Conservation (phyloP, 2,888 invertebrate genomes). For the Pardosa pseudoannulata region DNA sequence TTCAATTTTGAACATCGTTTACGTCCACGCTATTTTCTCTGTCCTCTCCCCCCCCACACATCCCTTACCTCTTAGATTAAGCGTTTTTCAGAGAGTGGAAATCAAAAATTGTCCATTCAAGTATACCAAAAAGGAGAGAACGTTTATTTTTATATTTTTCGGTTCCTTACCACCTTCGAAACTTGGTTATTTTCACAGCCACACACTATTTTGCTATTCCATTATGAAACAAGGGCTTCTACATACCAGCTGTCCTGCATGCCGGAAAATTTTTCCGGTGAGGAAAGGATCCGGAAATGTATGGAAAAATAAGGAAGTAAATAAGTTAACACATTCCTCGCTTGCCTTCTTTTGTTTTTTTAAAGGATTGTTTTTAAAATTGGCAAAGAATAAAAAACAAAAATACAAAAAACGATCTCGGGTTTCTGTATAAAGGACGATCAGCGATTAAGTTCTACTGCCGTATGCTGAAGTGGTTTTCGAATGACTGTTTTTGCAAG, state of each 20-base stretch:
- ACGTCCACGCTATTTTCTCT: slow-evolving; percentile 31
- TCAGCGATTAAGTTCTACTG: too few relatives aligned
- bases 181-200: too few relatives aligned
- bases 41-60: background rate
- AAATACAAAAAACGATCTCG: too few relatives aligned
- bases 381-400: too few relatives aligned
- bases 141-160: background rate
- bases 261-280: slow-evolving; percentile 24
- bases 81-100: slow-evolving; percentile 33
- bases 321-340: too few relatives aligned
- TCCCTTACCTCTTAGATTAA: slow-evolving; percentile 30
- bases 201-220: slow-evolving; percentile 36
- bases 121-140: slow-evolving; percentile 23
- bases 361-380: too few relatives aligned
- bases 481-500: too few relatives aligned
- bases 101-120: slow-evolving; percentile 51
- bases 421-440: too few relatives aligned
- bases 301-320: background rate
- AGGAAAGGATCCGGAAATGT: background rate
- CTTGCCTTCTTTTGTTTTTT: too few relatives aligned
- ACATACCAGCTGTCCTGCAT: slow-evolving; percentile 50
- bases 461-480: too few relatives aligned
- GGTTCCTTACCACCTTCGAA: too few relatives aligned
- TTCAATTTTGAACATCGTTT: slow-evolving; percentile 70
- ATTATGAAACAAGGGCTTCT: slow-evolving; percentile 32